Evolutionary conservation across 2,113 vertebrate genomes (phyloP).

Genomic region (Saguinus imperator): DNA sequence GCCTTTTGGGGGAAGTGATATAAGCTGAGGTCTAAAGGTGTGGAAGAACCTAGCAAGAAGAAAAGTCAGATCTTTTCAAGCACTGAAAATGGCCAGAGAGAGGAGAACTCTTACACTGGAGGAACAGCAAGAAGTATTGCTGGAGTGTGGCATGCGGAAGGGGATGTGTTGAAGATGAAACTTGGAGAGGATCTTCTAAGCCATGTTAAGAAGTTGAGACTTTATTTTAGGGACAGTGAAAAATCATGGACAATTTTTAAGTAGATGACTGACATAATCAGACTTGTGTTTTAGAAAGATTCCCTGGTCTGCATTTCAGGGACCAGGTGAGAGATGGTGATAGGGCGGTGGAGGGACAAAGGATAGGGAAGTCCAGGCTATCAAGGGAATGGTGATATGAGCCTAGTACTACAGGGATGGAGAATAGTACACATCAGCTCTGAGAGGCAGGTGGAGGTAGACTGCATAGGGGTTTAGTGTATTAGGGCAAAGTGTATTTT

Average conservation of each 20-base stretch:
- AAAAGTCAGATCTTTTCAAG: background rate
- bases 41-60: background rate
- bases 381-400: background rate
- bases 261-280: background rate
- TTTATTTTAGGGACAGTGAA: background rate
- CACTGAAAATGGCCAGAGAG: background rate
- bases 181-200: background rate
- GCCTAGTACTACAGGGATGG: fast-evolving
- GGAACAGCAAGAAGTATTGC: background rate
- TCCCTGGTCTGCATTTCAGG: background rate
- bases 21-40: background rate
- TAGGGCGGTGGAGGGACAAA: background rate
- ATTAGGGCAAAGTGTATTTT: background rate
- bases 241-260: background rate
- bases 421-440: background rate
- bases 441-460: background rate
- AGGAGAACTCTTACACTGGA: background rate
- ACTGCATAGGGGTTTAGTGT: background rate
- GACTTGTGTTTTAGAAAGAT: background rate
- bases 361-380: background rate
- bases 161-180: background rate
- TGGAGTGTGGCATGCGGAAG: background rate
- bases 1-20: background rate
- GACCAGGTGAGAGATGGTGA: background rate
- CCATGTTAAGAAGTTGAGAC: background rate